phyloP scores from a whole-genome alignment of 2,113 vertebrate species.

The Chrysemys picta region DNA sequence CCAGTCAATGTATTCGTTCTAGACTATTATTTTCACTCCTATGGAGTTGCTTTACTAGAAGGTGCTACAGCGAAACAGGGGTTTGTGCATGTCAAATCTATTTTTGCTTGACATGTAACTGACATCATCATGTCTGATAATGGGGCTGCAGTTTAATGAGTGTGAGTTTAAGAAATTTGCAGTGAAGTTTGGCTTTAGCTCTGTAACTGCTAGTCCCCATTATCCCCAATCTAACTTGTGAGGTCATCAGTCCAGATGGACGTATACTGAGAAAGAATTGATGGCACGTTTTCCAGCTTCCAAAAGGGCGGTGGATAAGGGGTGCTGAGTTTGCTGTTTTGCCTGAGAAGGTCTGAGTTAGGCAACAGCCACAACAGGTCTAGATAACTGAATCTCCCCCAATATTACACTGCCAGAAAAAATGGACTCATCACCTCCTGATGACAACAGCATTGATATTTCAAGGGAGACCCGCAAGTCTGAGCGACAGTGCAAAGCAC shows the following conservation, averaged over 20 bases:
- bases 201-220: background rate
- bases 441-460: background rate
- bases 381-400: background rate
- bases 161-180: background rate
- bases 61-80: background rate
- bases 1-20: too few species aligned
- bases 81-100: background rate
- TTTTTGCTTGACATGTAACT: background rate
- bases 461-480: background rate
- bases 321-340: background rate
- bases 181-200: background rate
- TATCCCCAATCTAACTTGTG: background rate
- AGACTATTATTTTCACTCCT: background rate
- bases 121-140: background rate
- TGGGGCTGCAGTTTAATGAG: background rate
- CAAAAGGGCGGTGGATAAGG: background rate
- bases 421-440: background rate
- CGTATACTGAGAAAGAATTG: background rate
- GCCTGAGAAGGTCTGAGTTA: background rate
- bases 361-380: background rate
- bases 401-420: background rate
- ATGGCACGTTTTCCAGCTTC: background rate
- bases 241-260: background rate
- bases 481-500: background rate
- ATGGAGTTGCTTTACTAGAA: background rate